Evolutionary conservation across 2,888 invertebrate species (phyloP).

Genomic region (Frankliniella fusca): DNA sequence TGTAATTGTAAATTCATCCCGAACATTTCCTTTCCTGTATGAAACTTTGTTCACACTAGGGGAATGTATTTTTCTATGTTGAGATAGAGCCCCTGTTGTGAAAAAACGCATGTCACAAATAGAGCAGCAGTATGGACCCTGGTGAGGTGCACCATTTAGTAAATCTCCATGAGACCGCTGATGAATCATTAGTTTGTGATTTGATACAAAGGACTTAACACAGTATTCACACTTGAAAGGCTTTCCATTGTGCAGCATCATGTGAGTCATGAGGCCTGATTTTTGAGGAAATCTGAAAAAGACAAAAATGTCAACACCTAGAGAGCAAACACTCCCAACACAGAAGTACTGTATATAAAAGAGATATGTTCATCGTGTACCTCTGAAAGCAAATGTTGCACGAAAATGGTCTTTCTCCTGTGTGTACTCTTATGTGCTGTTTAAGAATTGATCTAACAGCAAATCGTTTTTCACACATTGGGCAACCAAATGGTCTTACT

Average conservation of each 20-base stretch:
- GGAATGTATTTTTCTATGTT: constrained; percentile 34
- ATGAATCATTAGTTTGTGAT: constrained; percentile 37
- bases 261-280: constrained; percentile 38
- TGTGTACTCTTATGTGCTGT: constrained; percentile 37
- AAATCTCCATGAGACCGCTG: constrained; percentile 33
- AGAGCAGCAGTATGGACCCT: neutral
- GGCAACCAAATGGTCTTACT: constrained; percentile 36
- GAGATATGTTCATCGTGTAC: neutral
- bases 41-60: neutral
- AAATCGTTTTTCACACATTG: constrained; percentile 36
- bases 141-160: constrained; percentile 7
- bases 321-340: neutral
- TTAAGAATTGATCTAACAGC: constrained; percentile 36
- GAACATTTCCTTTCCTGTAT: neutral
- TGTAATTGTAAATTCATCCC: neutral
- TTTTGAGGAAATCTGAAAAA: constrained; percentile 35
- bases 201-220: constrained; percentile 37
- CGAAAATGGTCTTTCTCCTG: constrained; percentile 28
- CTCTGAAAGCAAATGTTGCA: constrained; percentile 35
- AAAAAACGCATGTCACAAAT: constrained; percentile 31
- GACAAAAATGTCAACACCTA: neutral
- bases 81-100: constrained; percentile 34
- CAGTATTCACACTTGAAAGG: constrained; percentile 38
- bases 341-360: neutral
- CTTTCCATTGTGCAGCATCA: constrained; percentile 38